Evolutionary conservation across 2,888 invertebrate species (phyloP).

Genomic region (Mythimna lalbum): DNA sequence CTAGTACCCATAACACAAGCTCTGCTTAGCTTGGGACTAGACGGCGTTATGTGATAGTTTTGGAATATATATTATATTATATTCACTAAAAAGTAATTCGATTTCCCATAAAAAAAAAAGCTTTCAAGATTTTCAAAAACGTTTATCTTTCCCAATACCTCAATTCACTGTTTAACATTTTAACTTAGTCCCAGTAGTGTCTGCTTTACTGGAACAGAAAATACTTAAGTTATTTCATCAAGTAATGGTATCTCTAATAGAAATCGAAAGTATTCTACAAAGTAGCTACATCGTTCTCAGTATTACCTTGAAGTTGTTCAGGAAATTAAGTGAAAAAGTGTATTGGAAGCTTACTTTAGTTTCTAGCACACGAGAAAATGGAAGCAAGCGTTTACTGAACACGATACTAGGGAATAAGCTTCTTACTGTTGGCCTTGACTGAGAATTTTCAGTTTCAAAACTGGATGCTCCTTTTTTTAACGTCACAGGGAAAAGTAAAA

Average conservation of each 20-base stretch:
- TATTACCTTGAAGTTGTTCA: constrained; percentile 33
- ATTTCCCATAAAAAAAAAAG: too few species aligned
- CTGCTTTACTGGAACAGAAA: constrained; percentile 12
- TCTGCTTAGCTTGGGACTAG: too few species aligned
- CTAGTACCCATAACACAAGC: too few species aligned
- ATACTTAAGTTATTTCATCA: constrained; percentile 37
- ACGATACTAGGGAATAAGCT: constrained; percentile 10
- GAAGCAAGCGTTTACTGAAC: constrained; percentile 18
- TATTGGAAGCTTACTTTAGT: constrained; percentile 26
- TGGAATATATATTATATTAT: too few species aligned
- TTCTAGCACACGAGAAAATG: constrained; percentile 33
- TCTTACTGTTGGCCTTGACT: constrained; percentile 10
- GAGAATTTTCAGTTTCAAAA: background rate
- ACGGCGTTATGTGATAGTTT: too few species aligned
- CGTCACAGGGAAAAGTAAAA: too few species aligned
- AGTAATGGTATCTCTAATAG: constrained; percentile 42
- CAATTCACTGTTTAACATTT: background rate
- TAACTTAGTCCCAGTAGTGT: background rate
- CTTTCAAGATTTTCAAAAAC: too few species aligned
- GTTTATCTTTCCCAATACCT: background rate
- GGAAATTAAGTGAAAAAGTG: constrained; percentile 50
- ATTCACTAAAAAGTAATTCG: too few species aligned
- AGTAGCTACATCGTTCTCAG: constrained; percentile 38
- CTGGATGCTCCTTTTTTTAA: background rate
- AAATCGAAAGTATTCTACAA: constrained; percentile 49